A percentile compares a stretch with the other conserved stretches of the same genome.
These are phyloP conservation scores for Lutjanus erythropterus DNA, from an alignment of 2,113 vertebrate genomes.

Conservation along the genomic window DNA sequence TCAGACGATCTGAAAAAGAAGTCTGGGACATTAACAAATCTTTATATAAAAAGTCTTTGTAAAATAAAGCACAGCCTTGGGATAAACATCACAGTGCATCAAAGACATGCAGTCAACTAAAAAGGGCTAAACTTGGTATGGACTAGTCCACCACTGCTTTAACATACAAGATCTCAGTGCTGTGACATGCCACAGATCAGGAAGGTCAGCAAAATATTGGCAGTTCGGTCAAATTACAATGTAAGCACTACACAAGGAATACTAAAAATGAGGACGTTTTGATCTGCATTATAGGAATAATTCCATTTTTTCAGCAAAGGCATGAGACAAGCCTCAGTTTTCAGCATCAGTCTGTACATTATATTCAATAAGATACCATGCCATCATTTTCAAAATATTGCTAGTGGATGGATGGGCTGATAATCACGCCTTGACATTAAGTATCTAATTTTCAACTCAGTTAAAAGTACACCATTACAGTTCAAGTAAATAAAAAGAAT, in stretches of 20 bases:
- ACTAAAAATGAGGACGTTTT: conserved; percentile 31
- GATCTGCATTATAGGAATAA: conserved; percentile 43
- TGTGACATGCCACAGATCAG: conserved; percentile 57
- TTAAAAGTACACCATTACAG: conserved; percentile 42
- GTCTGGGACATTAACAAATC: conserved; percentile 50
- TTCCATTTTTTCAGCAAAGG: conserved; percentile 52
- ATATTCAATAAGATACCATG: conserved; percentile 66
- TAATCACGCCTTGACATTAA: conserved; percentile 23
- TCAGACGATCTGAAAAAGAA: conserved; percentile 35
- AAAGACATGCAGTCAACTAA: conserved; percentile 76
- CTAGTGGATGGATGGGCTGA: conserved; percentile 51
- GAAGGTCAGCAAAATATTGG: conserved; percentile 38
- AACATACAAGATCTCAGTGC: conserved; percentile 42
- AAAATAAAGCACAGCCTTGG: conserved; percentile 64
- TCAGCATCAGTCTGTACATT: conserved; percentile 54
- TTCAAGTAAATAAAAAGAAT: conserved; percentile 49
- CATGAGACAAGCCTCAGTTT: conserved; percentile 55
- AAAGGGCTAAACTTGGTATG: conserved; percentile 29
- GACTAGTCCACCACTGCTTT: conserved; percentile 5
- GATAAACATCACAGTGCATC: conserved; percentile 61
- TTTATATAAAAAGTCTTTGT: conserved; percentile 62
- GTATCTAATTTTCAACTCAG: conserved; percentile 40
- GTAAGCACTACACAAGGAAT: conserved; percentile 53
- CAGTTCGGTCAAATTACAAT: conserved; percentile 54
- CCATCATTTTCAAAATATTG: conserved; percentile 73